Evolutionary conservation across 30 jellyfish, hydroid and myxozoan genomes (phyloP).

Genomic region (Aurelia sp.): DNA sequence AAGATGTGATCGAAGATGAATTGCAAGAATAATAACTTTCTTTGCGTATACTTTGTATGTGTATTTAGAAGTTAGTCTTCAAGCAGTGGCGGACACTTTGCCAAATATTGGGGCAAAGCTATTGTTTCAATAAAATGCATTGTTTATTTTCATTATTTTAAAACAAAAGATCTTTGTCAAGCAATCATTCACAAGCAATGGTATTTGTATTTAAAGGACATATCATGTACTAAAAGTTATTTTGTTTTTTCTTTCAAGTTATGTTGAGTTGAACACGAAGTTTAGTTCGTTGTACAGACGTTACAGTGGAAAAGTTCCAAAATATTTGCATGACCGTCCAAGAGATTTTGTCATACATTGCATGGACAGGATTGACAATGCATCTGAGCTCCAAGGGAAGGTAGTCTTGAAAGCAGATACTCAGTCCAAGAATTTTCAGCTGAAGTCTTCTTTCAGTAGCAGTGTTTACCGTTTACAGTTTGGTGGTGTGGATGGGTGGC

Average conservation of each 20-base stretch:
- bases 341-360: conserved; percentile 13
- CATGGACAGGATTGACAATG: background rate
- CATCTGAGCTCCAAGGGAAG: background rate
- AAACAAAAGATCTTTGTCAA: background rate
- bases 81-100: too few species aligned
- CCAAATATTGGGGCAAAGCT: too few species aligned
- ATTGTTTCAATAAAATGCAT: too few species aligned
- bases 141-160: too few species aligned
- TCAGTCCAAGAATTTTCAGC: background rate
- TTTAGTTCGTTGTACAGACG: conserved; percentile 1
- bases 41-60: too few species aligned
- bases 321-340: conserved; percentile 26
- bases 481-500: conserved; percentile 1
- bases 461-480: background rate
- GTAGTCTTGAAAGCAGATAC: background rate
- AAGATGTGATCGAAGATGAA: background rate
- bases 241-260: background rate
- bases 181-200: background rate
- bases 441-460: background rate
- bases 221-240: background rate
- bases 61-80: background rate
- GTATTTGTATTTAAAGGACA: background rate
- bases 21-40: too few species aligned
- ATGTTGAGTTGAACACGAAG: conserved; percentile 24
- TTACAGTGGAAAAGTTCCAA: conserved; percentile 10